A percentile compares a stretch with the other conserved stretches of the same genome.
These are phyloP conservation scores for Linyphia triangularis DNA, from an alignment of 2,888 invertebrate species.

Conservation along the genomic window DNA sequence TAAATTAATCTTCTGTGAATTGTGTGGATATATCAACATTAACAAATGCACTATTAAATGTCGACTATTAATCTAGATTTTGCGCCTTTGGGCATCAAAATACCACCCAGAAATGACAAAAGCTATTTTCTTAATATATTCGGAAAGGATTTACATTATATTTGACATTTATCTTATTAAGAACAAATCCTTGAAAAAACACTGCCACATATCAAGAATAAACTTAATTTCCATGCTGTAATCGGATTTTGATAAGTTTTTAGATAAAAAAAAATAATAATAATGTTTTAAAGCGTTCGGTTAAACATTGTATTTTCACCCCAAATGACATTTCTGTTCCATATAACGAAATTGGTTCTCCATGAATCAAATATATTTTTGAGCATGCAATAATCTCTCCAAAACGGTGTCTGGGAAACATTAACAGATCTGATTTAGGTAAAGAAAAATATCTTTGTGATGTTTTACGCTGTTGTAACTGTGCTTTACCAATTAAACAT, in stretches of 20 bases:
- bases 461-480: too few relatives aligned
- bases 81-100: not conserved
- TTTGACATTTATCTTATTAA: not conserved
- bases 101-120: slow-evolving; percentile 9
- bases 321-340: not conserved
- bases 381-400: not conserved
- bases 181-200: not conserved
- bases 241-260: slow-evolving; percentile 19
- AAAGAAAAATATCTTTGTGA: not conserved
- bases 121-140: not conserved
- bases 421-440: not conserved
- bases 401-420: not conserved
- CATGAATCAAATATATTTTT: not conserved
- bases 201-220: not conserved
- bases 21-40: too few relatives aligned
- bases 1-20: too few relatives aligned
- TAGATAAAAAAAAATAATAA: too few relatives aligned
- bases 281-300: not conserved
- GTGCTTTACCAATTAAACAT: too few relatives aligned
- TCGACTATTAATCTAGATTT: too few relatives aligned
- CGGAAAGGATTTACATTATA: not conserved
- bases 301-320: not conserved
- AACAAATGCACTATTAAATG: too few relatives aligned
- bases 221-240: slow-evolving; percentile 8
- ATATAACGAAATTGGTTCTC: not conserved